Evolutionary conservation across 2,888 invertebrate genomes (phyloP).

Genomic region (Harpalus rufipes): DNA sequence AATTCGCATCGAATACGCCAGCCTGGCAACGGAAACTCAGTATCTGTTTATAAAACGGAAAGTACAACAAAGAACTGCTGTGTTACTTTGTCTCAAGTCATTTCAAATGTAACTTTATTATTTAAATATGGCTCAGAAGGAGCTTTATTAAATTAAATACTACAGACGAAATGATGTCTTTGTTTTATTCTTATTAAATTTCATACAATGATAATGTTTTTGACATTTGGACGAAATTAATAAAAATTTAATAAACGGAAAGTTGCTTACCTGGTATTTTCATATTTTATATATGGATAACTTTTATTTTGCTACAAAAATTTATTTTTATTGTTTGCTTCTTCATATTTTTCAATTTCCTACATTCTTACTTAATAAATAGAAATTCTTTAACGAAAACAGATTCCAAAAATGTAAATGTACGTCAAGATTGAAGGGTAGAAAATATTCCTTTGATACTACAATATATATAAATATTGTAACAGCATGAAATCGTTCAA

Average conservation of each 20-base stretch:
- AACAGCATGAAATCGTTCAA: too few species aligned
- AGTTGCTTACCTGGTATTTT: not conserved
- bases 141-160: constrained; percentile 39
- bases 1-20: constrained; percentile 38
- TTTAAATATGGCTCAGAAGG: constrained; percentile 31
- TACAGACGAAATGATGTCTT: constrained; percentile 27
- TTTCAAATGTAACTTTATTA: constrained; percentile 36
- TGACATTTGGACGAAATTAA: constrained; percentile 19
- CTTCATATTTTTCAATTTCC: not conserved
- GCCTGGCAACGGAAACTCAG: not conserved
- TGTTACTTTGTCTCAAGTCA: constrained; percentile 27
- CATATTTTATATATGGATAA: constrained; percentile 12
- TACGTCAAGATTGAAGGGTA: too few species aligned
- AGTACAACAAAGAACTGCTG: constrained; percentile 24
- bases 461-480: too few species aligned
- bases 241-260: constrained; percentile 37
- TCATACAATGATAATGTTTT: constrained; percentile 18
- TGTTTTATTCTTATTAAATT: constrained; percentile 47
- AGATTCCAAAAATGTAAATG: too few species aligned
- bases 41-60: constrained; percentile 43
- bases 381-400: not conserved
- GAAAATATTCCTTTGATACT: too few species aligned
- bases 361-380: not conserved
- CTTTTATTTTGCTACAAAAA: constrained; percentile 1
- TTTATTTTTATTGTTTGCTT: not conserved